Evolutionary conservation across 2,797 vertebrate genomes (phyloP).

Genomic region (Apodemus agrarius): DNA sequence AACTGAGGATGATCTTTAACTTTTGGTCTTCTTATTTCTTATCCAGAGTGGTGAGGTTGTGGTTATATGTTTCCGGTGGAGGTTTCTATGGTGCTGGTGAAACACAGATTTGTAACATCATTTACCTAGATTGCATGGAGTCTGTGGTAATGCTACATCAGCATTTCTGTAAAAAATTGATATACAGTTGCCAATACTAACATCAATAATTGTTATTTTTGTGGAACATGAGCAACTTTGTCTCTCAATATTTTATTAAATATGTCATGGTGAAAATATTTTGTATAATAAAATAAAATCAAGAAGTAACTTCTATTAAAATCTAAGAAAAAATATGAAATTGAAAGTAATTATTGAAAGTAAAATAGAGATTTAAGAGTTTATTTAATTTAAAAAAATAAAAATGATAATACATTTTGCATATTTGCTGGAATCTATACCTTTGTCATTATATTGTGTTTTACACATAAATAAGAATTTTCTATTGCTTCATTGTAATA

Average conservation of each 20-base stretch:
- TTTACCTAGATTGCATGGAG: neutral
- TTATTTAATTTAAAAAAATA: neutral
- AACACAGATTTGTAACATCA: neutral
- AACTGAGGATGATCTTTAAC: neutral
- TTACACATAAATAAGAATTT: neutral
- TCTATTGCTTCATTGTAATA: neutral
- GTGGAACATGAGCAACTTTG: neutral
- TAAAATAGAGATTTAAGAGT: neutral
- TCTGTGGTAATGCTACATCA: neutral
- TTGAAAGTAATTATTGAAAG: neutral
- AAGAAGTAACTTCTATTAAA: neutral
- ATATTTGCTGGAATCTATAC: neutral
- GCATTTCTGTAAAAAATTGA: neutral
- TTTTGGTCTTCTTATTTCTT: neutral
- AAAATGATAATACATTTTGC: neutral
- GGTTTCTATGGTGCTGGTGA: neutral
- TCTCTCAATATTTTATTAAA: neutral
- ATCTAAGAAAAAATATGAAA: neutral
- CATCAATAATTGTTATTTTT: neutral
- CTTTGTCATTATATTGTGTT: neutral
- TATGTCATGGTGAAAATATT: neutral
- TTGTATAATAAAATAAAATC: constrained; percentile 17
- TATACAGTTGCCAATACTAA: neutral
- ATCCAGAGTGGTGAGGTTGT: too few relatives aligned
- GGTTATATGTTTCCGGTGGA: neutral